Base-by-base conservation (phyloP, 64 coral and sea anemone species). In the Stichodactyla mertensii region DNA sequence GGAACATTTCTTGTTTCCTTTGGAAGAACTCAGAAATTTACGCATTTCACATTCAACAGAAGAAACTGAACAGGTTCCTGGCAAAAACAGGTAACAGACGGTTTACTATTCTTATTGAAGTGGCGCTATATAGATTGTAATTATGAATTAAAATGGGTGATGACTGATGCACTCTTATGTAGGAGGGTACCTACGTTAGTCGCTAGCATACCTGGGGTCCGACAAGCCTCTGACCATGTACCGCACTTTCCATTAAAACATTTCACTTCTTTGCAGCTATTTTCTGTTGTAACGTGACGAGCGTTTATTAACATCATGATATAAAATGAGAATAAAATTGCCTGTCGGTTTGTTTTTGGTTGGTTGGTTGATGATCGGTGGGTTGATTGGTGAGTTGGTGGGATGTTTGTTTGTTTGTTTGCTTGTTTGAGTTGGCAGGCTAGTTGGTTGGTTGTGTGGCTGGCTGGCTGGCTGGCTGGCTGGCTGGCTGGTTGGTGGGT, bases 141-240 rank as follows among this genome's bases (percentile, higher is more conserved):
- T 9, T 11, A 15, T 58, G 14, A 58, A 58, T 58, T 58, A 27
- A 74, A 26, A 74, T 14, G 2, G 9, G 12, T 22, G 62, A 18
- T 66, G 16, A 16, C 62, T 19, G 5, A 16, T 66, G 62, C 57
- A 66, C 69, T 10, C 22, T 66, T 27, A 27, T 27, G 22, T 71
- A 74, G 12, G 23, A 28, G 12, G 1, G 69, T 11, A 58, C 0
- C 8, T 58, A 58, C 9, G 23, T 28, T 5, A 27, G 11, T 23
- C 0, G 7, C 62, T 66, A 74, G 69, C 24, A 11, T 31, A 74
- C 69, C 69, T 27, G 22, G 23, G 10, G 4, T 31, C 69, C 27
- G 55, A 27, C 80, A 82, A 20, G 12, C 80, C 80, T 5, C 80
- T 82, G 80, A 82, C 80, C 80, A 82, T 26, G 52, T 82, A 9